Evolutionary conservation across 2,888 invertebrate species (phyloP).

Genomic region (Leptinotarsa peninsularis): DNA sequence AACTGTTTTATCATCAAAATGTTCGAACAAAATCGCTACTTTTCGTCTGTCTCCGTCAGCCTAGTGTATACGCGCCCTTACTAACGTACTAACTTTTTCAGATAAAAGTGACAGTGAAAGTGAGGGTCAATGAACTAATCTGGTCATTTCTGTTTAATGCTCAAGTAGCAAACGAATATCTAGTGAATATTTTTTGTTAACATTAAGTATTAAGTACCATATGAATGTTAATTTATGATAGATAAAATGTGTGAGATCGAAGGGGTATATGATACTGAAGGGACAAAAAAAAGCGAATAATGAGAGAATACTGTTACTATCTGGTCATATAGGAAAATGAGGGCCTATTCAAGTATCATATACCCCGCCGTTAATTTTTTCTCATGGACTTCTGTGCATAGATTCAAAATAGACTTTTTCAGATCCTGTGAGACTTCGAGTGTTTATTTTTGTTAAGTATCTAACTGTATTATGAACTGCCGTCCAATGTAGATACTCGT

Average conservation of each 20-base stretch:
- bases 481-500: not conserved
- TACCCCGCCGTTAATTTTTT: not conserved
- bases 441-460: not conserved
- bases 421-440: not conserved
- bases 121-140: conserved; percentile 82
- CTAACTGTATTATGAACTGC: not conserved
- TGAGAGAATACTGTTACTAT: not conserved
- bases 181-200: conserved; percentile 52
- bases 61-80: conserved; percentile 21
- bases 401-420: not conserved
- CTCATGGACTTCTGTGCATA: not conserved
- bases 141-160: conserved; percentile 47
- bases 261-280: not conserved
- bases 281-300: not conserved
- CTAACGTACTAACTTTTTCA: conserved; percentile 68
- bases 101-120: conserved; percentile 96
- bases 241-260: not conserved
- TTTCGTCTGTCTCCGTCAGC: not conserved
- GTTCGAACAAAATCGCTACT: not conserved
- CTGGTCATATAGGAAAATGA: too few species aligned
- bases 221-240: conserved; percentile 16
- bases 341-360: not conserved
- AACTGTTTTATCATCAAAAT: not conserved
- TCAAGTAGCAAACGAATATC: conserved; percentile 54
- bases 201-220: conserved; percentile 46